Conservation (phyloP, 2,888 invertebrate species). For the Coelogynopora nodosa region DNA sequence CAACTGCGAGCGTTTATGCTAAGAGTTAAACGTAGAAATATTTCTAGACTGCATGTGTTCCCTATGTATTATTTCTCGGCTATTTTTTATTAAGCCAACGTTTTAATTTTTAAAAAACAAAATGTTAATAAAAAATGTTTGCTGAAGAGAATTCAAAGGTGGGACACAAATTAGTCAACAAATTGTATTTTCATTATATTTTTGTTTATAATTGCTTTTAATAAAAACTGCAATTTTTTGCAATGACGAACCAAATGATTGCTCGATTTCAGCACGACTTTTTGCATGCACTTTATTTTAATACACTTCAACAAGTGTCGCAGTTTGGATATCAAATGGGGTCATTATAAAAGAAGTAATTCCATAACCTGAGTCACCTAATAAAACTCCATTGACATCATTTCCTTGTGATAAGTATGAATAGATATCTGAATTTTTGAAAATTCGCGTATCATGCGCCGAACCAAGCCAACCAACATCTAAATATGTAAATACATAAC, state of each 20-base stretch:
- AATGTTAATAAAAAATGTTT: no score
- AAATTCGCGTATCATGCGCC: neutral
- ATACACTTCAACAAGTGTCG: neutral
- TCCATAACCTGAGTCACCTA: conserved; percentile 39
- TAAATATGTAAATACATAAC: conserved; percentile 6
- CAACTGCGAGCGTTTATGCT: no score
- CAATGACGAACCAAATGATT: conserved; percentile 23
- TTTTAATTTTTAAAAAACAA: no score
- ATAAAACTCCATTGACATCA: neutral
- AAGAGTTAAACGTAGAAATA: no score
- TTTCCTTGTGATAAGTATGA: neutral
- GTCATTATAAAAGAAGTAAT: conserved; percentile 39
- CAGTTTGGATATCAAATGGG: conserved; percentile 19
- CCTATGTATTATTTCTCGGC: no score
- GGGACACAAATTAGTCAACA: no score
- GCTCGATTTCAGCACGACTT: conserved; percentile 29
- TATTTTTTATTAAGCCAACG: no score
- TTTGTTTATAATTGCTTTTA: neutral
- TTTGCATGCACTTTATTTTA: conserved; percentile 40
- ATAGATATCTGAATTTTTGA: conserved; percentile 26
- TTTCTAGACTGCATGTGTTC: no score
- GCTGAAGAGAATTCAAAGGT: no score
- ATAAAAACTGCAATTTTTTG: neutral
- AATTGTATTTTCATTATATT: neutral
- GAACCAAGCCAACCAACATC: conserved; percentile 27